A percentile compares a stretch with the other conserved stretches of the same genome.
These are phyloP conservation scores for Lepidochrysops patricia DNA, from an alignment of 2,888 invertebrate species.

Conservation along the genomic window DNA sequence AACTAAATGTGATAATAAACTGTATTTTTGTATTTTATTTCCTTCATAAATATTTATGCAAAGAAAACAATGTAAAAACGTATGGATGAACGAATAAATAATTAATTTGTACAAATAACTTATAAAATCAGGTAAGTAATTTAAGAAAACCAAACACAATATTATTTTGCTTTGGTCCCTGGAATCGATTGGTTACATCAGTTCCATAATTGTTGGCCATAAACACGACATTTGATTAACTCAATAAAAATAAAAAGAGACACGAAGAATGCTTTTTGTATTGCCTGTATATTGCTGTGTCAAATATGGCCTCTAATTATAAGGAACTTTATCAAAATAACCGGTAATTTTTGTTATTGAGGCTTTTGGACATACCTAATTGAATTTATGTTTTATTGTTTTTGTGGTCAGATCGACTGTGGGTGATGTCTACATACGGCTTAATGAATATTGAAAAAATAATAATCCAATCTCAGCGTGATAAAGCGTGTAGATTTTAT, in stretches of 20 bases:
- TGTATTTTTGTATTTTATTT: no score
- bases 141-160: neutral
- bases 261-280: neutral
- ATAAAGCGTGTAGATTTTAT: neutral
- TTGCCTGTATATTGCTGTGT: neutral
- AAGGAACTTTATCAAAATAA: neutral
- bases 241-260: neutral
- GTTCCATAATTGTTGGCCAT: neutral
- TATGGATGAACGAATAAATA: no score
- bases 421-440: neutral
- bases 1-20: no score
- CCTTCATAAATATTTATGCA: no score
- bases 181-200: neutral
- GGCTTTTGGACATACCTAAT: neutral
- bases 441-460: neutral
- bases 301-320: conserved; percentile 2
- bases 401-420: neutral
- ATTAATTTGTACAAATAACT: no score
- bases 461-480: neutral
- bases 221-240: neutral
- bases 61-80: no score
- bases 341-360: neutral
- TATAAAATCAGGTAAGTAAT: no score
- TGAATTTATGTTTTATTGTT: neutral
- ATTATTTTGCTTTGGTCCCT: neutral